These are phyloP conservation scores for Bombus impatiens DNA, from an alignment of 1,140 invertebrate species.

Conservation along the genomic window DNA sequence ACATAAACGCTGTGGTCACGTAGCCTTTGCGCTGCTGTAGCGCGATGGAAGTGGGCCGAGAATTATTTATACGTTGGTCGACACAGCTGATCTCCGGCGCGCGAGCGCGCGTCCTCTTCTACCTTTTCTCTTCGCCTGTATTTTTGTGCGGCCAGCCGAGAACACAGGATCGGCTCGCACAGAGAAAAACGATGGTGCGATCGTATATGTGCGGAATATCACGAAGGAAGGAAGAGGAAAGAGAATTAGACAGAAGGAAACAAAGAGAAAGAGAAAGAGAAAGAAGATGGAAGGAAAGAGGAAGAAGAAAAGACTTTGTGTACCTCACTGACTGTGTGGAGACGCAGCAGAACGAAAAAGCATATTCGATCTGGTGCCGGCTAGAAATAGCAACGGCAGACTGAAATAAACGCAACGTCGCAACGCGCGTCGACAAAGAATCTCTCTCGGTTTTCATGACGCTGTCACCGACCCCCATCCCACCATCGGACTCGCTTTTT, in stretches of 20 bases:
- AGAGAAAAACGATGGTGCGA: neutral
- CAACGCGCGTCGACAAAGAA: slow-evolving; percentile 48
- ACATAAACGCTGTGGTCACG: neutral
- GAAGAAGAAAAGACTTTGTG: neutral
- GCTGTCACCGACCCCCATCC: neutral
- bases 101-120: slow-evolving; percentile 28
- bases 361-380: slow-evolving; percentile 59
- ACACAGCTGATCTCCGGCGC: slow-evolving; percentile 65
- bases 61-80: slow-evolving; percentile 67
- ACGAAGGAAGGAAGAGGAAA: neutral
- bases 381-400: slow-evolving; percentile 57
- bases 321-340: neutral
- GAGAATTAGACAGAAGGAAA: neutral
- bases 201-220: too few species aligned
- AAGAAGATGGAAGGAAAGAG: neutral
- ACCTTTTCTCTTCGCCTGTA: slow-evolving; percentile 59
- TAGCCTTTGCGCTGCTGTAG: slow-evolving; percentile 32
- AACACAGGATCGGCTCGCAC: neutral
- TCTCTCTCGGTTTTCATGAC: slow-evolving; percentile 35
- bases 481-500: neutral
- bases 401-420: slow-evolving; percentile 60
- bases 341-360: slow-evolving; percentile 59
- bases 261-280: neutral
- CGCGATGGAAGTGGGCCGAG: slow-evolving; percentile 61
- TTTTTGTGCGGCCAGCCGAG: slow-evolving; percentile 54